Percentiles rank a stretch among this genome's conserved stretches.
Evolutionary conservation across 2,113 vertebrate genomes (phyloP).

Genomic region (Talpa occidentalis): DNA sequence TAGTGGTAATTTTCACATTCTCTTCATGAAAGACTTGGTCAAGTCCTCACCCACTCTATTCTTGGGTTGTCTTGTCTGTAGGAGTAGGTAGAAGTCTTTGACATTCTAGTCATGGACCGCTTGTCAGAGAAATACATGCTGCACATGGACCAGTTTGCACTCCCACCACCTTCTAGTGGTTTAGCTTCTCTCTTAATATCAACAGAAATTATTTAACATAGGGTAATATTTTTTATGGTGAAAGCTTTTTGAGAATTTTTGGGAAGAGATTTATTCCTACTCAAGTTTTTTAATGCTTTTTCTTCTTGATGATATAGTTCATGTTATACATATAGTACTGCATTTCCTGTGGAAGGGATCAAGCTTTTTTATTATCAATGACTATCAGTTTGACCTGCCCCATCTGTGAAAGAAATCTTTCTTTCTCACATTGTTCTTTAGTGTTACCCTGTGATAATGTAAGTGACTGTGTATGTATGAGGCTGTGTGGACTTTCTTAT

Average conservation of each 20-base stretch:
- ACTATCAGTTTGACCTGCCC: background rate
- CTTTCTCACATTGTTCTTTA: background rate
- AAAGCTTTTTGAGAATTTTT: background rate
- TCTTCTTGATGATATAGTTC: no score
- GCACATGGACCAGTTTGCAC: no score
- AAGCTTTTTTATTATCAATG: background rate
- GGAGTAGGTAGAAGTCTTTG: background rate
- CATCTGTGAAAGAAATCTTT: background rate
- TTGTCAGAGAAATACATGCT: background rate
- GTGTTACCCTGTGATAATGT: background rate
- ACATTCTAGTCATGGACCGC: background rate
- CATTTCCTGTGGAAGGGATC: background rate
- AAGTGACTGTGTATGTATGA: background rate
- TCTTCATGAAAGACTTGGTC: background rate
- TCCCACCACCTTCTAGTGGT: no score
- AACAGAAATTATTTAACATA: background rate
- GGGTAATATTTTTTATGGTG: background rate
- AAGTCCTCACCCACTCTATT: background rate
- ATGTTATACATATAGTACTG: background rate
- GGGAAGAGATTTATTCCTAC: background rate
- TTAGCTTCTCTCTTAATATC: background rate
- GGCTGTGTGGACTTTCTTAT: no score
- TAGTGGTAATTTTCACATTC: background rate
- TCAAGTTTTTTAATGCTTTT: background rate
- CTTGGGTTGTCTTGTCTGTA: background rate